Base-by-base conservation (phyloP, 2,797 vertebrate species). In the Micrastur ruficollis region DNA sequence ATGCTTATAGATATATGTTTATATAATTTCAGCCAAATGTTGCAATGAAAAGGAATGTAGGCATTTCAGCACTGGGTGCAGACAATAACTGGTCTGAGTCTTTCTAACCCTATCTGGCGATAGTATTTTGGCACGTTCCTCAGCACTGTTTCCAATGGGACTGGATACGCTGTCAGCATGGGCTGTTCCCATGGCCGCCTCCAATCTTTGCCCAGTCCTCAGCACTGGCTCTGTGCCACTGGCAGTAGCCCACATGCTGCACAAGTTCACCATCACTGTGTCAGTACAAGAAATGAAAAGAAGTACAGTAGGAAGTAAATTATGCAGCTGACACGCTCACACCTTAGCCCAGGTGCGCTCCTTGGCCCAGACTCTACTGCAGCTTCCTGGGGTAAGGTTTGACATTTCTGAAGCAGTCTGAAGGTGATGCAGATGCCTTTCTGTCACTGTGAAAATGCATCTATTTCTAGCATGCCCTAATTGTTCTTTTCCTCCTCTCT, bases 291-390 rank as follows among this genome's bases (percentile, higher is more conserved):
- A 81, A 62, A 79, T 29, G 4, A 31, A 62, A 79, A 25, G 4
- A 31, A 63, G 42, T 27, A 47, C 12, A 38, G 11, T 6, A 32
- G 16, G 15, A 81, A 66, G 40, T 32, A 58, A 85, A 63, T 44
- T 34, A 34, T 12, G 44, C 23, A 53, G 36, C n/a, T 56, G 50
- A 50, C 0, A 50, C 0, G 1, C 32, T 55, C 25, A 32, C 16
- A n/a, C 9, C 50, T 13, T 4, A 65, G 25, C 26, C 12, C 17
- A 42, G 23, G 36, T 46, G 22, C 29, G 2, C 49, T 56, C 20
- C 27, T 71, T 71, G n/a, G 31, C 32, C 42, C 52, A 80, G 47
- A 62, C 25, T 65, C 29, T 71, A 8, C 14, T 16, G 38, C 17
- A 46, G 3, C 29, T 58, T 74, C 16, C 27, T 8, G 15, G n/a